phyloP scores from a whole-genome alignment of 2,888 invertebrate species.

The Chalcis sispes region DNA sequence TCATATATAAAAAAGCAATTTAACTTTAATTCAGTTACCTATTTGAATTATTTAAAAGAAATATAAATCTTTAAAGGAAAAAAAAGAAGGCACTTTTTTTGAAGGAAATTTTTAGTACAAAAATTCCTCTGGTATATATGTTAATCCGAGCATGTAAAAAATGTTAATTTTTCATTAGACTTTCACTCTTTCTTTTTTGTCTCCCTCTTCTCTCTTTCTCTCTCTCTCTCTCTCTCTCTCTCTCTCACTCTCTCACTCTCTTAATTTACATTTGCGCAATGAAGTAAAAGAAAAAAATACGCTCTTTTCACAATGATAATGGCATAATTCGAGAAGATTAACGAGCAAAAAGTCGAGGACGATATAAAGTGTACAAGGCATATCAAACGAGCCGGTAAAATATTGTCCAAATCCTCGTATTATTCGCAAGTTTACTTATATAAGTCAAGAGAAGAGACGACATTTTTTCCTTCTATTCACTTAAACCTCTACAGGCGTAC shows the following conservation, averaged over 20 bases:
- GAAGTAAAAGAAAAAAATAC: conserved; percentile 17
- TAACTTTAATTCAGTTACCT: too few species aligned
- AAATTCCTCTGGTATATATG: background rate
- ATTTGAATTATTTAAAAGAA: too few species aligned
- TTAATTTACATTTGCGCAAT: conserved; percentile 29
- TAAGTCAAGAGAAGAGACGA: too few species aligned
- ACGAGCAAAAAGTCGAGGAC: conserved; percentile 38
- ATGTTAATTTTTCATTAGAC: conserved; percentile 36
- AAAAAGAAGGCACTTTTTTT: background rate
- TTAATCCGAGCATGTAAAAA: conserved; percentile 11
- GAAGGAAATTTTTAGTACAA: too few species aligned
- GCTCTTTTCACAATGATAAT: conserved; percentile 19
- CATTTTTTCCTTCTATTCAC: too few species aligned
- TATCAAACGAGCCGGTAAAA: conserved; percentile 8
- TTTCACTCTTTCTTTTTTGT: too few species aligned
- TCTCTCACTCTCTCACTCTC: background rate
- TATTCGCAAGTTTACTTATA: too few species aligned
- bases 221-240: too few species aligned
- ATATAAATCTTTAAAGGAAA: too few species aligned
- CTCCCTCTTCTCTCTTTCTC: too few species aligned
- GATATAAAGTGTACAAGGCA: background rate
- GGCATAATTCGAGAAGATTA: conserved; percentile 35
- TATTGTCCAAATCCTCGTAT: conserved; percentile 1
- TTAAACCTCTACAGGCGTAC: too few species aligned
- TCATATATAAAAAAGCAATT: too few species aligned